Evolutionary conservation across 2,113 vertebrate species (phyloP).

Genomic region (Passerina amoena): DNA sequence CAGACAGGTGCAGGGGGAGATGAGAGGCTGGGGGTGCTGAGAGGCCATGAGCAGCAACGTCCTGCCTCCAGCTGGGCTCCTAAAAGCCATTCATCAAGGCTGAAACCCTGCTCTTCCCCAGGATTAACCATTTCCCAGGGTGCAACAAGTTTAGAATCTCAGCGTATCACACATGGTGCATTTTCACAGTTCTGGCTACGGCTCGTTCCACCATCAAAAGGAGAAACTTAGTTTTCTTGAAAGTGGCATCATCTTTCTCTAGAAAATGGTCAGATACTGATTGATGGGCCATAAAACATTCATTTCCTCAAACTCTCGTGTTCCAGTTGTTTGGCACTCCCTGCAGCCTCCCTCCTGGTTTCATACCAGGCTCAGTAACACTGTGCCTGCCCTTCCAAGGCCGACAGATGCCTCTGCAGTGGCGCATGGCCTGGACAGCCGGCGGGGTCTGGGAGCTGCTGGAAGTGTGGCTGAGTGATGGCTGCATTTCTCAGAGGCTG

Average conservation of each 20-base stretch:
- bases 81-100: background rate
- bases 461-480: background rate
- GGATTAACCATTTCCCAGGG: background rate
- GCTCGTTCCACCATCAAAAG: background rate
- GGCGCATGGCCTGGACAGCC: background rate
- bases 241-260: background rate
- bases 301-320: background rate
- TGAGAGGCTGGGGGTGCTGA: background rate
- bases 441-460: rapidly evolving
- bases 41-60: rapidly evolving
- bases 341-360: background rate
- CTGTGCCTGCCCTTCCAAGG: background rate
- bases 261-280: background rate
- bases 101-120: slow-evolving; percentile 3
- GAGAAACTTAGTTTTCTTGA: background rate
- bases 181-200: background rate
- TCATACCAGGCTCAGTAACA: background rate
- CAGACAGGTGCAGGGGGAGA: background rate
- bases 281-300: slow-evolving; percentile 26
- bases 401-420: background rate
- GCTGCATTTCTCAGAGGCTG: background rate
- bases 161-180: background rate
- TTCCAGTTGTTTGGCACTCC: background rate
- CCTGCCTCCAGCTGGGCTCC: background rate
- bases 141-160: background rate